A percentile compares a stretch with the other conserved stretches of the same genome.
These are phyloP conservation scores for Hymenopus coronatus DNA, from an alignment of 2,888 invertebrate species.

Conservation along the genomic window DNA sequence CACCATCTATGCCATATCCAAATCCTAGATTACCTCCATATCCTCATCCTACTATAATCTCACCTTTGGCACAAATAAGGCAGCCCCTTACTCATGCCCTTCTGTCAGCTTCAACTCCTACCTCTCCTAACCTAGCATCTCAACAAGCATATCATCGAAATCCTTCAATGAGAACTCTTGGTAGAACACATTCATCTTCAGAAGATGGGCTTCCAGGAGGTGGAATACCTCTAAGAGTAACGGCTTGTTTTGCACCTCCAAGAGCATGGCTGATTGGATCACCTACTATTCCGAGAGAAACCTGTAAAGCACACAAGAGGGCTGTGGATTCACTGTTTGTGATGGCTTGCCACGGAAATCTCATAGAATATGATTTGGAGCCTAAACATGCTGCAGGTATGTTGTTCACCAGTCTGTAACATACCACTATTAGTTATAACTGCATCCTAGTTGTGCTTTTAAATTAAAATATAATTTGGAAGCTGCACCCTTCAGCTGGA, in stretches of 20 bases:
- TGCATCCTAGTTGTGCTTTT: too few species aligned
- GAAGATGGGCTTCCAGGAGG: conserved; percentile 58
- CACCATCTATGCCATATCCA: conserved; percentile 64
- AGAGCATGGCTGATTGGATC: conserved; percentile 65
- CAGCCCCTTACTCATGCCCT: conserved; percentile 40
- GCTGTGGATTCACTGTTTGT: conserved; percentile 84
- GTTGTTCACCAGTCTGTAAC: conserved; percentile 13
- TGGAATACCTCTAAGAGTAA: conserved; percentile 28
- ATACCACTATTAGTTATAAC: too few species aligned
- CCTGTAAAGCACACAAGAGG: conserved; percentile 49
- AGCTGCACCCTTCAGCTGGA: too few species aligned
- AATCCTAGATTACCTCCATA: conserved; percentile 91
- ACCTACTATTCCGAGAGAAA: conserved; percentile 45
- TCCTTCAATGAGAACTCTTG: conserved; percentile 23
- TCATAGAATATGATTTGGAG: conserved; percentile 86
- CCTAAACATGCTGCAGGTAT: conserved; percentile 63
- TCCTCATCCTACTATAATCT: conserved; percentile 76
- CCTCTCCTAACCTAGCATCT: conserved; percentile 12
- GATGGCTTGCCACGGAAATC: conserved; percentile 81
- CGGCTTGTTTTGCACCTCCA: conserved; percentile 71
- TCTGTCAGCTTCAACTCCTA: conserved; percentile 23
- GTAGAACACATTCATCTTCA: conserved; percentile 47
- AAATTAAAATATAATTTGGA: too few species aligned
- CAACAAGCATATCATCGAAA: conserved; percentile 53
- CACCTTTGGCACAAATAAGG: conserved; percentile 83